Conservation (phyloP, 2,113 vertebrate genomes). For the Zapus hudsonius region DNA sequence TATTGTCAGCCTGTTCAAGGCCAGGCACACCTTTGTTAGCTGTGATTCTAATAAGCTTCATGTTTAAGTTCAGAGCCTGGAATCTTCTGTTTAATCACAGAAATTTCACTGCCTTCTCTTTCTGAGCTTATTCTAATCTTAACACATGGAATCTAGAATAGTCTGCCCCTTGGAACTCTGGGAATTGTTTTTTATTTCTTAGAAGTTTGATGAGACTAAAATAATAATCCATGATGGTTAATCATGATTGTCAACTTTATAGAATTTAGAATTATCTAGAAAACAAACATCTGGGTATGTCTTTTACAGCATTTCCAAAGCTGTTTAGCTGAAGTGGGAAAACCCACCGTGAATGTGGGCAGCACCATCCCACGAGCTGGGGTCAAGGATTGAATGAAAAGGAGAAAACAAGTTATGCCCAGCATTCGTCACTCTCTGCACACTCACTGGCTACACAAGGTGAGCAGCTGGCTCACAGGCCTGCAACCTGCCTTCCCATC, state of each 20-base stretch:
- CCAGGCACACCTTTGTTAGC: background rate
- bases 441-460: background rate
- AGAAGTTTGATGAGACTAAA: constrained; percentile 5
- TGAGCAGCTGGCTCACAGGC: background rate
- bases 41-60: background rate
- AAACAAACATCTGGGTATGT: background rate
- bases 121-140: background rate
- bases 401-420: background rate
- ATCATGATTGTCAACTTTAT: background rate
- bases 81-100: background rate
- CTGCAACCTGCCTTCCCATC: too few relatives aligned
- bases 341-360: background rate
- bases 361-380: background rate
- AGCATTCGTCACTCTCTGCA: background rate
- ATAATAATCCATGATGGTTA: background rate
- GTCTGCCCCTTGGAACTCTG: background rate
- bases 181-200: constrained; percentile 1
- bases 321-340: background rate
- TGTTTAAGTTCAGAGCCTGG: background rate
- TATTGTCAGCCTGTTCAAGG: background rate
- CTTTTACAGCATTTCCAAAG: background rate
- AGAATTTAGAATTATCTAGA: background rate
- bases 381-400: background rate
- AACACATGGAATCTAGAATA: background rate
- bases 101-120: background rate